Conservation (phyloP, 2,797 vertebrate species). For the Odontamblyopus lacepedii region DNA sequence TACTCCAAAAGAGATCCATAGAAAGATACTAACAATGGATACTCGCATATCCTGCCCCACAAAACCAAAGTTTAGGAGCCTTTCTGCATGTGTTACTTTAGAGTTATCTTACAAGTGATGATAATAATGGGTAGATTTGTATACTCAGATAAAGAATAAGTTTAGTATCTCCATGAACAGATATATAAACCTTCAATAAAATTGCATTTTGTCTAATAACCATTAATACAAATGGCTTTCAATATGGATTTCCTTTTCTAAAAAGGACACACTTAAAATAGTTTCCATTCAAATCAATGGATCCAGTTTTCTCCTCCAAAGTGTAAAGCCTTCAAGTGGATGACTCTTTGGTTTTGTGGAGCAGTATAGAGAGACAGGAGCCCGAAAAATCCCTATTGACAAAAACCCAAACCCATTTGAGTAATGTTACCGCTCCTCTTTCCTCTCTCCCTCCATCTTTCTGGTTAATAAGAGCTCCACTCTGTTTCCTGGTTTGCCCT, state of each 20-base stretch:
- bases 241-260: too few species aligned
- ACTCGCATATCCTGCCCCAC: neutral
- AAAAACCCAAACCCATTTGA: slow-evolving; percentile 18
- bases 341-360: neutral
- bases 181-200: too few species aligned
- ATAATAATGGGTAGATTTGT: too few species aligned
- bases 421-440: slow-evolving; percentile 53
- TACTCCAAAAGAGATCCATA: neutral
- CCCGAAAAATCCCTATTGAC: slow-evolving; percentile 4
- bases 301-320: too few species aligned
- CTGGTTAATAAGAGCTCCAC: slow-evolving; percentile 42
- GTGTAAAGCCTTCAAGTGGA: too few species aligned
- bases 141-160: too few species aligned
- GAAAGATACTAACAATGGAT: neutral
- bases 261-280: too few species aligned
- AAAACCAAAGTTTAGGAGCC: neutral
- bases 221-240: too few species aligned
- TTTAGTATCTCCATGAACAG: too few species aligned
- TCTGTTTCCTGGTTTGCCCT: slow-evolving; percentile 21
- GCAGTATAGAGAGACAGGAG: slow-evolving; percentile 15
- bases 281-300: too few species aligned
- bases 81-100: neutral
- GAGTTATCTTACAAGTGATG: too few species aligned
- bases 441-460: slow-evolving; percentile 30
- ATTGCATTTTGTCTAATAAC: too few species aligned